Conservation (phyloP, 2,888 invertebrate species). For the Pristionchus entomophagus region DNA sequence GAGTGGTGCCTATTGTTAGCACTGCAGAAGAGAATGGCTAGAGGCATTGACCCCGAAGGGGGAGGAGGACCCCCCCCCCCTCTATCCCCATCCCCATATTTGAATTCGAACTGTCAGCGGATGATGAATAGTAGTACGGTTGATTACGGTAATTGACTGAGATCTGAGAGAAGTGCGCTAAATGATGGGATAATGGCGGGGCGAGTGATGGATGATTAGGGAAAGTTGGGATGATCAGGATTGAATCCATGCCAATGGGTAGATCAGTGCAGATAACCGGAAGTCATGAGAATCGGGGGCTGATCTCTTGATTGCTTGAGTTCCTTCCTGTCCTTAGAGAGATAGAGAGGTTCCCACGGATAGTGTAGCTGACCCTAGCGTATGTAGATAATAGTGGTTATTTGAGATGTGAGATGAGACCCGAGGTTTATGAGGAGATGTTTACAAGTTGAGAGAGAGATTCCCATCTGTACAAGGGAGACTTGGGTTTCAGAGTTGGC, state of each 20-base stretch:
- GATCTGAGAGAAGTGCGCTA: not conserved
- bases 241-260: not conserved
- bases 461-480: not conserved
- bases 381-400: not conserved
- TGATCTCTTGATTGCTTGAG: slow-evolving; percentile 1
- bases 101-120: slow-evolving; percentile 22
- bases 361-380: not conserved
- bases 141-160: slow-evolving; percentile 35
- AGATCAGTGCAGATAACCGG: not conserved
- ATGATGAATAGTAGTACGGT: slow-evolving; percentile 24
- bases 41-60: slow-evolving; percentile 38
- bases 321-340: slow-evolving; percentile 16
- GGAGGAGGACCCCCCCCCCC: not conserved
- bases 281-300: not conserved
- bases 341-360: no score
- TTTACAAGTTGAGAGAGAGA: slow-evolving; percentile 18
- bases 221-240: not conserved
- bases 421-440: not conserved
- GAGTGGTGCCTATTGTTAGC: slow-evolving; percentile 26
- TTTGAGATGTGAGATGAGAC: slow-evolving; percentile 37
- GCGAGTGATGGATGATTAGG: slow-evolving; percentile 15
- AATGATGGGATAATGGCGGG: slow-evolving; percentile 25
- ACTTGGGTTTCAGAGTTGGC: not conserved
- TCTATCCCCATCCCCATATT: not conserved
- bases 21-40: slow-evolving; percentile 1